phyloP scores from a whole-genome alignment of 2,113 vertebrate species.

The Mobula hypostoma region DNA sequence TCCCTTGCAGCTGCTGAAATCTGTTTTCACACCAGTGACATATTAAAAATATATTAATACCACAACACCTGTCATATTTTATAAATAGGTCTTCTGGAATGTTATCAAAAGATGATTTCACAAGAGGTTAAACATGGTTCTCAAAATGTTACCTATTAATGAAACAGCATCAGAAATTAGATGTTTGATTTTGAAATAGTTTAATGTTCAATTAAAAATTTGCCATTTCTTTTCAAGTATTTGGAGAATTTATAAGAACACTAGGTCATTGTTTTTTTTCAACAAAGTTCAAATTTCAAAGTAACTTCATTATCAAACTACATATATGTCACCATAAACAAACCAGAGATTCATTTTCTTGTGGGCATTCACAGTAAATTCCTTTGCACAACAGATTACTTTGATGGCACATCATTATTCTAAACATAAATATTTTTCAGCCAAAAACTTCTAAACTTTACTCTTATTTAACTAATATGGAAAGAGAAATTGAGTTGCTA shows the following conservation, averaged over 20 bases:
- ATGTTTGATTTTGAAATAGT: neutral
- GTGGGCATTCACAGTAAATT: no score
- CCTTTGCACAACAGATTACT: neutral
- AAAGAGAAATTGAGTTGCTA: no score
- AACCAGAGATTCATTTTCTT: no score
- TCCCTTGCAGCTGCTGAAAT: neutral
- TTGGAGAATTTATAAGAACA: neutral
- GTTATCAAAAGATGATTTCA: neutral
- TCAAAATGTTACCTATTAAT: neutral
- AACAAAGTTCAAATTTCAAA: no score
- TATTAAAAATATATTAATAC: neutral
- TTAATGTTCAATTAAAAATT: neutral
- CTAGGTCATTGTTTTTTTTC: neutral
- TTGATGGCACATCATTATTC: neutral
- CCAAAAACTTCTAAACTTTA: neutral
- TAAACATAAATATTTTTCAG: neutral
- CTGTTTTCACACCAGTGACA: neutral
- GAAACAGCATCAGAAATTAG: neutral
- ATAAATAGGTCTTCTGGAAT: neutral
- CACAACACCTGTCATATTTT: neutral
- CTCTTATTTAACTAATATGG: no score
- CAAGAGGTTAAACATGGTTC: neutral
- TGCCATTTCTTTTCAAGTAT: neutral
- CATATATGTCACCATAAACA: no score
- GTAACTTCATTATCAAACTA: no score